phyloP scores from a whole-genome alignment of 2,797 vertebrate species.

The Pseudochromis fuscus region DNA sequence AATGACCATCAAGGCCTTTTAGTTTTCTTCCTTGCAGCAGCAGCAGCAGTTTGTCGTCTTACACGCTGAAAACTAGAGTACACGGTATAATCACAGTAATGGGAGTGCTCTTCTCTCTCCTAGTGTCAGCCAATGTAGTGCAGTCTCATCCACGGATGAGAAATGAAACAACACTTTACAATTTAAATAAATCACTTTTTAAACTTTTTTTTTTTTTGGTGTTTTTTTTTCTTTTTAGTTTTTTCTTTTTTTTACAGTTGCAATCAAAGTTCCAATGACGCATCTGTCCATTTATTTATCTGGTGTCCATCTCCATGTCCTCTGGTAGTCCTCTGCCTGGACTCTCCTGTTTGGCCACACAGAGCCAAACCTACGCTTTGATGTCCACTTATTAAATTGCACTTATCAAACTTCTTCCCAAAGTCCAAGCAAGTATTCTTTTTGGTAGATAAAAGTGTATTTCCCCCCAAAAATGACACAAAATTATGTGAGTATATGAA shows the following conservation, averaged over 20 bases:
- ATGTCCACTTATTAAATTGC: slow-evolving; percentile 80
- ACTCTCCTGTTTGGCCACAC: slow-evolving; percentile 60
- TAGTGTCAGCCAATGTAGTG: slow-evolving; percentile 82
- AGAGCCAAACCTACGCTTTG: slow-evolving; percentile 50
- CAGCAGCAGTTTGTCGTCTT: slow-evolving; percentile 50
- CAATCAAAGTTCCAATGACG: slow-evolving; percentile 65
- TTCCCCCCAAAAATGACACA: slow-evolving; percentile 59
- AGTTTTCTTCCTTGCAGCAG: slow-evolving; percentile 32
- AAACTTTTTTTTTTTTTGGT: slow-evolving; percentile 28
- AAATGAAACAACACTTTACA: slow-evolving; percentile 78
- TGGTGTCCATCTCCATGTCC: slow-evolving; percentile 57
- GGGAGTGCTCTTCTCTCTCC: slow-evolving; percentile 62
- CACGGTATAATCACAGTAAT: slow-evolving; percentile 58
- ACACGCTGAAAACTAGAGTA: slow-evolving; percentile 50
- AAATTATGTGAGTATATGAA: slow-evolving; percentile 78
- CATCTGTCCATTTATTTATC: slow-evolving; percentile 65
- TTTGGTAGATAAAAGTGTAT: slow-evolving; percentile 74
- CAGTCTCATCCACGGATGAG: slow-evolving; percentile 81
- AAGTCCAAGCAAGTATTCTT: slow-evolving; percentile 63
- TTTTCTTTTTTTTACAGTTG: slow-evolving; percentile 47
- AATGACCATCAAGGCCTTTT: slow-evolving; percentile 43
- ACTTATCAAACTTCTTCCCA: slow-evolving; percentile 72
- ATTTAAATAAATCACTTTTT: slow-evolving; percentile 81
- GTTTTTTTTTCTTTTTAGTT: background rate
- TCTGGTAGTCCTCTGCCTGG: slow-evolving; percentile 55